A percentile compares a stretch with the other conserved stretches of the same genome.
Conservation (phyloP, 2,113 vertebrate genomes). For the Onychostoma macrolepis region DNA sequence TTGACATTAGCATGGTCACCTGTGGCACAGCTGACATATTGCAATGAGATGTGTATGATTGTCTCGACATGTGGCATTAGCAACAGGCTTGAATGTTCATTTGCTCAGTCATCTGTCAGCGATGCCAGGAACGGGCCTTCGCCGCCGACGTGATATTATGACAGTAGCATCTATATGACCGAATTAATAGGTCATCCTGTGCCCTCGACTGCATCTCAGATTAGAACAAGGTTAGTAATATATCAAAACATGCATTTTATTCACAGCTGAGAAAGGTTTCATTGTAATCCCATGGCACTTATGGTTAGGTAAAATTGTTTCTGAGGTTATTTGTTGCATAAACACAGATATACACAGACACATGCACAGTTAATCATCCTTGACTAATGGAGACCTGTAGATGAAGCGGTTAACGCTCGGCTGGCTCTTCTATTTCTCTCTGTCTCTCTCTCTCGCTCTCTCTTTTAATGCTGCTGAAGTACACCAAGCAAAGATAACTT, state of each 20-base stretch:
- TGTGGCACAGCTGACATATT: conserved; percentile 37
- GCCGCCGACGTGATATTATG: not conserved
- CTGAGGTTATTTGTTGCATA: not conserved
- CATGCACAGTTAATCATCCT: conserved; percentile 54
- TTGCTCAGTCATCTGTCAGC: conserved; percentile 41
- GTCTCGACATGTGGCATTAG: conserved; percentile 38
- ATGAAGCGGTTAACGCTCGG: conserved; percentile 51
- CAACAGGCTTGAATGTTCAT: conserved; percentile 41
- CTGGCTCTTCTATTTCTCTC: conserved; percentile 24
- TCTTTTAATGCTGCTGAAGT: not conserved
- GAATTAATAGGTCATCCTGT: not conserved
- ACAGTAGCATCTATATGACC: conserved; percentile 40
- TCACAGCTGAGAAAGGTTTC: not conserved
- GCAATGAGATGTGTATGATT: conserved; percentile 34
- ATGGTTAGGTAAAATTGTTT: conserved; percentile 8
- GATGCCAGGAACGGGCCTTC: not conserved
- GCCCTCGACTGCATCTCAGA: not conserved
- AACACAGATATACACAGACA: conserved; percentile 36
- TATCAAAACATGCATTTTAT: conserved; percentile 16
- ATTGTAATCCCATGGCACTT: conserved; percentile 7
- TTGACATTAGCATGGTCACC: conserved; percentile 20
- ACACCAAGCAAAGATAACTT: conserved; percentile 44
- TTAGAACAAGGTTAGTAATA: conserved; percentile 27
- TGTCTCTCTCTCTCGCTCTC: not conserved
- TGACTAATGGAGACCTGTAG: conserved; percentile 47